phyloP scores from a whole-genome alignment of 1,140 invertebrate genomes.

The Trachymyrmex septentrionalis region DNA sequence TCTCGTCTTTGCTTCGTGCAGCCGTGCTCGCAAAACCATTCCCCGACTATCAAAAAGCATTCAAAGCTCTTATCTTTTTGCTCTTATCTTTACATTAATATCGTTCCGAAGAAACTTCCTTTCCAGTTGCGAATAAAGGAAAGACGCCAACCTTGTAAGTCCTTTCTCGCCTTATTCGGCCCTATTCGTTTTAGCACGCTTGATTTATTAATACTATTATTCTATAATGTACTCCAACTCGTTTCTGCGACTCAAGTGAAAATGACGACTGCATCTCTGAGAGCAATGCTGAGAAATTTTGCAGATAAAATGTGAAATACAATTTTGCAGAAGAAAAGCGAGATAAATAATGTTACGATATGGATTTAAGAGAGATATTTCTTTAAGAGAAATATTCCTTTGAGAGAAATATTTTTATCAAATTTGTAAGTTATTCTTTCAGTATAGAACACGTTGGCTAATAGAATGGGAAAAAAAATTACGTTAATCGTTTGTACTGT shows the following conservation, averaged over 20 bases:
- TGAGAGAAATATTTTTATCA: too few species aligned
- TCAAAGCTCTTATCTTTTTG: conserved; percentile 42
- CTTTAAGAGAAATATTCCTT: too few species aligned
- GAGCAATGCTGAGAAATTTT: neutral
- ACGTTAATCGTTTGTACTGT: conserved; percentile 5
- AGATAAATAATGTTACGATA: conserved; percentile 41
- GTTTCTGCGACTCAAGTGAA: neutral
- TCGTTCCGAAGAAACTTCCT: conserved; percentile 2
- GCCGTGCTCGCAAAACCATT: conserved; percentile 32
- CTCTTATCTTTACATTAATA: conserved; percentile 58
- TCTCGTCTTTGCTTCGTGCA: conserved; percentile 45
- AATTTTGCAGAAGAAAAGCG: conserved; percentile 8
- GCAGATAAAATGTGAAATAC: conserved; percentile 24
- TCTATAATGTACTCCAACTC: conserved; percentile 37
- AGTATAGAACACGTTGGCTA: neutral
- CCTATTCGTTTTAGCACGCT: conserved; percentile 36
- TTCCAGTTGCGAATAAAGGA: conserved; percentile 47
- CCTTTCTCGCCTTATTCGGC: neutral
- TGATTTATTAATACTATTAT: conserved; percentile 57
- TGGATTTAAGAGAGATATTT: neutral
- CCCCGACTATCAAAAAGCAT: conserved; percentile 53
- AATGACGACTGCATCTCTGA: conserved; percentile 28
- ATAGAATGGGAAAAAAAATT: neutral
- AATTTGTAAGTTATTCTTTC: neutral
- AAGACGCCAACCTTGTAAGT: conserved; percentile 6